phyloP scores from a whole-genome alignment of 2,797 vertebrate species.

The Gymnothorax reevesii region DNA sequence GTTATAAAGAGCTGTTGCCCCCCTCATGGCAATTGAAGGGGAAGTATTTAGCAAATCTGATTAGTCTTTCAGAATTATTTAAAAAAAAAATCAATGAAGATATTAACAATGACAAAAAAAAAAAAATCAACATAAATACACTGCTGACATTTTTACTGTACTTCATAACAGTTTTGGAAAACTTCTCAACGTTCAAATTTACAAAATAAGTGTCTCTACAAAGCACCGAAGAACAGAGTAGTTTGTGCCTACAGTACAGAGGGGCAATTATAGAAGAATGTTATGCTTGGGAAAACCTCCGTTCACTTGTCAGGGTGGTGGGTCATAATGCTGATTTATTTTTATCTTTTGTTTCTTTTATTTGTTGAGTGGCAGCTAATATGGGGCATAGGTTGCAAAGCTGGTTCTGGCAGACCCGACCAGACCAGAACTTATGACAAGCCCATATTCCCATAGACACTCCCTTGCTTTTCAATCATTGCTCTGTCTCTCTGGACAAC shows the following conservation, averaged over 20 bases:
- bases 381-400: neutral
- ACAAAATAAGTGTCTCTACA: neutral
- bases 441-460: too few species aligned
- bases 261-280: neutral
- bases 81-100: neutral
- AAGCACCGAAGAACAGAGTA: neutral
- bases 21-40: neutral
- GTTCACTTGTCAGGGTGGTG: neutral
- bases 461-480: too few species aligned
- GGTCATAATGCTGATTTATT: constrained; percentile 17
- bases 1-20: constrained; percentile 18
- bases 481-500: too few species aligned
- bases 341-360: neutral
- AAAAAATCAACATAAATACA: neutral
- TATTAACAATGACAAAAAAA: neutral
- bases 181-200: neutral
- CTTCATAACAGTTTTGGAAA: neutral
- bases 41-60: neutral
- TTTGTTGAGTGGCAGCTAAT: neutral
- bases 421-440: too few species aligned
- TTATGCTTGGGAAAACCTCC: neutral
- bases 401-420: too few species aligned
- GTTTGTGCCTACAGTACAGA: neutral
- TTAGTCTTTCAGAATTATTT: neutral
- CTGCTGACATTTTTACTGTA: neutral